Base-by-base conservation (phyloP, 2,888 invertebrate genomes). In the Amblyteles armatorius region DNA sequence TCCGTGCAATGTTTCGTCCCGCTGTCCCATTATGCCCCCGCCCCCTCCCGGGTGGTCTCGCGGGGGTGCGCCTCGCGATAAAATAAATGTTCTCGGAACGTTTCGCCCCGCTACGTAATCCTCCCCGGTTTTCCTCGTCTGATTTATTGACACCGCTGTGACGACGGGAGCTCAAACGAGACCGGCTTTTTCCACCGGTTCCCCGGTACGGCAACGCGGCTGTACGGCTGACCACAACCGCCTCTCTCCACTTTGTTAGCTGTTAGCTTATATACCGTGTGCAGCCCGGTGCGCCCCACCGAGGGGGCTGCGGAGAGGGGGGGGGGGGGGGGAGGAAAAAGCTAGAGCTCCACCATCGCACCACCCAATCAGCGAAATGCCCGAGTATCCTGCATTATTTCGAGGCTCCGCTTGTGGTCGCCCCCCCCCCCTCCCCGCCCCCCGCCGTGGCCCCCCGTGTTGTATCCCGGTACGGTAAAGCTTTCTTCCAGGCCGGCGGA, bases 341-440 rank as follows among this genome's bases (percentile, higher is more conserved):
- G 55, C 5, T 5, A 57, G 33, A 9, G 55, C 55, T 29, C 48
- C n/a, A 29, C 13, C 55, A 77, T 57, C 77, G 68, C 29, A 16
- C 44, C 68, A 77, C 67, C 67, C 77, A 77, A 77, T 77, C 67
- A 77, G 67, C 77, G 55, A 68, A 77, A 77, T 57, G 68, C 68
- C 57, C 67, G 55, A 57, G 44, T 36, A 77, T 68, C 67, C 60
- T 60, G 73, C 57, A 73, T 73, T 73, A 73, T 73, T 73, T 73
- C 73, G 73, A 48, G 36, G 60, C 73, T 26, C 16, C 16, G 44
- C 7, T 73, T 73, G 73, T 29, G 73, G 73, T 44, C 22, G 19
- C 48, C 73, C 44, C 60, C 44, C 36, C n/a, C 13, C n/a, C 55
- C 55, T 22, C 19, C 22, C 55, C 55, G 7, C 22, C 9, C 1